phyloP scores from a whole-genome alignment of 2,797 vertebrate genomes.

The Pelochelys cantorii region DNA sequence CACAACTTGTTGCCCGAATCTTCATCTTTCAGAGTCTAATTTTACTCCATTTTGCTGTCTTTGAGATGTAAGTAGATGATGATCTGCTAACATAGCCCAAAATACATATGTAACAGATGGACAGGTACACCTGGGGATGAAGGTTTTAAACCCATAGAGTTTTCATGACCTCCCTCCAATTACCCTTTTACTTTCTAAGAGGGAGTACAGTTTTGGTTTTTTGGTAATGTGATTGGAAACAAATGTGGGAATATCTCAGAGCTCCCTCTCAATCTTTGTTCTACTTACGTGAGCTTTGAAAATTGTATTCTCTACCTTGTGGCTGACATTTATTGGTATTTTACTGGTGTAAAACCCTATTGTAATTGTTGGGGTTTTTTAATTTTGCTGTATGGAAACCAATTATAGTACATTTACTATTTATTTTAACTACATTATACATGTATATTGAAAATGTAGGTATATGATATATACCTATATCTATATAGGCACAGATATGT shows the following conservation, averaged over 20 bases:
- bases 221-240: neutral
- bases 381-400: neutral
- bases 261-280: neutral
- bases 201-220: neutral
- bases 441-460: neutral
- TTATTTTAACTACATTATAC: neutral
- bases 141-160: neutral
- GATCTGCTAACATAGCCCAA: neutral
- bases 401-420: neutral
- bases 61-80: neutral
- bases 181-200: neutral
- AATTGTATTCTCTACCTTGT: neutral
- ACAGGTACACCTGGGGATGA: neutral
- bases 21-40: neutral
- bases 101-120: neutral
- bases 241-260: neutral
- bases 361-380: neutral
- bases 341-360: neutral
- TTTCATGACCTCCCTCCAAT: neutral
- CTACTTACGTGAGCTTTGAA: neutral
- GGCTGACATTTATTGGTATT: neutral
- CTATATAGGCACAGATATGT: too few species aligned
- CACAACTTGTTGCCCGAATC: neutral
- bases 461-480: neutral
- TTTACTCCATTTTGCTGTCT: neutral